Conservation (phyloP, 2,797 vertebrate genomes). For the Silurus lanzhouensis region DNA sequence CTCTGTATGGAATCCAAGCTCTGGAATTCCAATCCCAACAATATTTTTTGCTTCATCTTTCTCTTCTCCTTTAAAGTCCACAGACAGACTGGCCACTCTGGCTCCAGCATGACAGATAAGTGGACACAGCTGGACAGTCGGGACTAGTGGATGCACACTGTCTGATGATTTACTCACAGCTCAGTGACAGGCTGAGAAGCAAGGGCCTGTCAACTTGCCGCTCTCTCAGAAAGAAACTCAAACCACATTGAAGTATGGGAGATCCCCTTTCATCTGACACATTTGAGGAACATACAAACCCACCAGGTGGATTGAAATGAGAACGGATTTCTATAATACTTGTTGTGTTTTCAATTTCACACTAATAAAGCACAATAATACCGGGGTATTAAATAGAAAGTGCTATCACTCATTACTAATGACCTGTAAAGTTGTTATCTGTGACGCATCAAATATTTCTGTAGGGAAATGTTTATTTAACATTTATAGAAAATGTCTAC, state of each 20-base stretch:
- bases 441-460: background rate
- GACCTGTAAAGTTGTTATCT: background rate
- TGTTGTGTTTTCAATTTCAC: constrained; percentile 42
- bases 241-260: constrained; percentile 69
- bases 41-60: constrained; percentile 40
- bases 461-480: background rate
- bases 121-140: constrained; percentile 64
- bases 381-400: constrained; percentile 29
- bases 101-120: constrained; percentile 64
- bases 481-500: background rate
- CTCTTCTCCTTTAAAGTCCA: constrained; percentile 24
- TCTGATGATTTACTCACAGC: constrained; percentile 65
- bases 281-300: constrained; percentile 55
- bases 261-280: constrained; percentile 65
- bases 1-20: constrained; percentile 16
- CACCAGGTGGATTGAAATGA: constrained; percentile 23
- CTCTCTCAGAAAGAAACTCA: constrained; percentile 61
- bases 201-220: constrained; percentile 28
- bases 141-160: constrained; percentile 57
- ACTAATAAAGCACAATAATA: constrained; percentile 38
- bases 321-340: constrained; percentile 41
- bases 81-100: constrained; percentile 57
- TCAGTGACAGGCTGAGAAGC: constrained; percentile 56
- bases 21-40: constrained; percentile 53
- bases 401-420: constrained; percentile 17